These are phyloP conservation scores for Leptopilina myrica DNA, from an alignment of 2,888 invertebrate species.

Conservation along the genomic window DNA sequence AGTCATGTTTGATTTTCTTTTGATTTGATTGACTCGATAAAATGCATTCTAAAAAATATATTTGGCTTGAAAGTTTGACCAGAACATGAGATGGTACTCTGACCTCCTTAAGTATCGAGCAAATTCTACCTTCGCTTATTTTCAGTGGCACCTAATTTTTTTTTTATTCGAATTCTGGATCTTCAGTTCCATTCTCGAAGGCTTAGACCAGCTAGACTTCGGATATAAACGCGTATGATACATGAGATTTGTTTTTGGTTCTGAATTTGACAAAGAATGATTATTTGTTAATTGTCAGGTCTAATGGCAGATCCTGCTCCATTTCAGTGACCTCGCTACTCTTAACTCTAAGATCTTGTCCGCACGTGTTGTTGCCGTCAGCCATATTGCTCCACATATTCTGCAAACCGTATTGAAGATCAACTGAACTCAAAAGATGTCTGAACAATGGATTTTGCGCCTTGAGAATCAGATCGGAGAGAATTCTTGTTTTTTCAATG, in stretches of 20 bases:
- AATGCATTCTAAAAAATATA: constrained; percentile 54
- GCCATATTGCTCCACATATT: constrained; percentile 70
- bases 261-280: background rate
- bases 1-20: constrained; percentile 47
- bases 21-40: constrained; percentile 42
- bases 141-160: background rate
- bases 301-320: constrained; percentile 76
- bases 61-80: constrained; percentile 70
- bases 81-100: constrained; percentile 50
- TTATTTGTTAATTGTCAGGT: constrained; percentile 76
- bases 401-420: constrained; percentile 71
- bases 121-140: constrained; percentile 13
- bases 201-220: constrained; percentile 60
- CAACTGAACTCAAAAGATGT: constrained; percentile 70
- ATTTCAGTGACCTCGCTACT: constrained; percentile 74
- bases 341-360: constrained; percentile 75
- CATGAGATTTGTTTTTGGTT: constrained; percentile 34
- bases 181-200: constrained; percentile 40
- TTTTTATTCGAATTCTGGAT: background rate
- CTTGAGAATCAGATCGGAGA: constrained; percentile 73
- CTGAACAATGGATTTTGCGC: constrained; percentile 71
- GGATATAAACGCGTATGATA: constrained; percentile 29
- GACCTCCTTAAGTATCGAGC: constrained; percentile 16
- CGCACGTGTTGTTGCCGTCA: constrained; percentile 65
- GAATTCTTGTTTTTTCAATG: constrained; percentile 72